Evolutionary conservation across 2,113 vertebrate species (phyloP).

Genomic region (Platysteira castanea): DNA sequence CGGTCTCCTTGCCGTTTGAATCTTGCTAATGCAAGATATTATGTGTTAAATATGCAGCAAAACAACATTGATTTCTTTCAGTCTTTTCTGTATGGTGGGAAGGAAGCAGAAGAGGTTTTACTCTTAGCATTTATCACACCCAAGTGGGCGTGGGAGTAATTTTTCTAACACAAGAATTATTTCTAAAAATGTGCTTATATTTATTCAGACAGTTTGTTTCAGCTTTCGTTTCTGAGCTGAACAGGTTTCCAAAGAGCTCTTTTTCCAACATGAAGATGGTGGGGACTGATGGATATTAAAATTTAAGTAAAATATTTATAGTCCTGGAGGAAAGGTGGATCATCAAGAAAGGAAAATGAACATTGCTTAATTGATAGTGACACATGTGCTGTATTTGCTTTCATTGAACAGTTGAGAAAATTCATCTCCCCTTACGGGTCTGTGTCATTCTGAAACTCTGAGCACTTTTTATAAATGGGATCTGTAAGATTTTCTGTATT

Average conservation of each 20-base stretch:
- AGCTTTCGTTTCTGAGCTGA: background rate
- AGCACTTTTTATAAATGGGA: background rate
- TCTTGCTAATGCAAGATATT: background rate
- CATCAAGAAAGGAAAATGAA: background rate
- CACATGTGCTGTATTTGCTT: background rate
- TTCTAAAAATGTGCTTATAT: background rate
- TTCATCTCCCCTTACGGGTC: background rate
- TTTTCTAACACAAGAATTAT: background rate
- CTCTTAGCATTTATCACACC: background rate
- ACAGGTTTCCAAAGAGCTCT: background rate
- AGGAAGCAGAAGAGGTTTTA: background rate
- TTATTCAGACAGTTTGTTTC: conserved; percentile 18
- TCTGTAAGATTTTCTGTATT: background rate
- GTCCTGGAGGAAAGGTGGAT: background rate
- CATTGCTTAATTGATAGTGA: background rate
- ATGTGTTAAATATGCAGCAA: conserved; percentile 7
- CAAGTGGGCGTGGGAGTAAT: background rate
- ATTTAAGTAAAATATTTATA: background rate
- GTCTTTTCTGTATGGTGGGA: background rate
- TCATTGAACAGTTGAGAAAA: background rate
- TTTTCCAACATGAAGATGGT: background rate
- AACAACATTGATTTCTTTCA: background rate
- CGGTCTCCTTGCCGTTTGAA: background rate
- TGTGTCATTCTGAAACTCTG: background rate
- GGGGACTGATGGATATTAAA: background rate